phyloP scores from a whole-genome alignment of 37 sponge, comb jelly and placozoan species.

The Aphrocallistes beatrix region DNA sequence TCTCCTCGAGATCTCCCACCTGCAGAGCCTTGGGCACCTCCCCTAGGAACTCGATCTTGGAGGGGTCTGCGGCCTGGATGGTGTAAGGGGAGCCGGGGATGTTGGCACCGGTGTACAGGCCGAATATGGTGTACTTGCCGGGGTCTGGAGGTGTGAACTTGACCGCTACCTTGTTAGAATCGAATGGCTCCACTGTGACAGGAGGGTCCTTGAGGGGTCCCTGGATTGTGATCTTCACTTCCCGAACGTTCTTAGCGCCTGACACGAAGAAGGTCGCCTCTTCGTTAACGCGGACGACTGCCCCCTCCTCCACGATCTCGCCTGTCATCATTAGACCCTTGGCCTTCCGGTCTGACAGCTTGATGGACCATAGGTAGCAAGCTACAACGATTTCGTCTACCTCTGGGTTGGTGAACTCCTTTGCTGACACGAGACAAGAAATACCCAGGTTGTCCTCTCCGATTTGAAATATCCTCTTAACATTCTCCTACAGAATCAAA shows the following conservation, averaged over 20 bases:
- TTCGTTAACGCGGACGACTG: background rate
- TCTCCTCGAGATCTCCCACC: conserved; percentile 27
- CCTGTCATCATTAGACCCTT: background rate
- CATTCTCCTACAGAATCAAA: conserved; percentile 31
- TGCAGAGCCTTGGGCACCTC: conserved; percentile 25
- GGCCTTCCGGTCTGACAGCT: conserved; percentile 1
- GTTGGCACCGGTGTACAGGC: conserved; percentile 44
- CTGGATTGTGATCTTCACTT: conserved; percentile 29
- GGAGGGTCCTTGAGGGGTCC: conserved; percentile 35
- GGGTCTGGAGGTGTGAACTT: conserved; percentile 42
- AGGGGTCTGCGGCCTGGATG: conserved; percentile 45
- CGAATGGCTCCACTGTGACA: conserved; percentile 10
- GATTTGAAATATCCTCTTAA: conserved; percentile 39
- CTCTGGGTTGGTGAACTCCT: conserved; percentile 57
- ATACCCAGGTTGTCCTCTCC: conserved; percentile 47
- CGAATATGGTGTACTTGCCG: conserved; percentile 53
- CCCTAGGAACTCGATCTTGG: conserved; percentile 37
- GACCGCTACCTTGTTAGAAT: conserved; percentile 44
- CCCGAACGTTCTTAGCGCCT: background rate
- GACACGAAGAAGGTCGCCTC: background rate
- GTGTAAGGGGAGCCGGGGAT: conserved; percentile 50
- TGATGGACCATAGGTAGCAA: background rate
- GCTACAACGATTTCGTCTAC: conserved; percentile 57
- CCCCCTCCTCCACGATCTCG: background rate
- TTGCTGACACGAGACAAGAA: conserved; percentile 39